A percentile compares a stretch with the other conserved stretches of the same genome.
These are phyloP conservation scores for Cybosia mesomella DNA, from an alignment of 2,888 invertebrate species.

Conservation along the genomic window DNA sequence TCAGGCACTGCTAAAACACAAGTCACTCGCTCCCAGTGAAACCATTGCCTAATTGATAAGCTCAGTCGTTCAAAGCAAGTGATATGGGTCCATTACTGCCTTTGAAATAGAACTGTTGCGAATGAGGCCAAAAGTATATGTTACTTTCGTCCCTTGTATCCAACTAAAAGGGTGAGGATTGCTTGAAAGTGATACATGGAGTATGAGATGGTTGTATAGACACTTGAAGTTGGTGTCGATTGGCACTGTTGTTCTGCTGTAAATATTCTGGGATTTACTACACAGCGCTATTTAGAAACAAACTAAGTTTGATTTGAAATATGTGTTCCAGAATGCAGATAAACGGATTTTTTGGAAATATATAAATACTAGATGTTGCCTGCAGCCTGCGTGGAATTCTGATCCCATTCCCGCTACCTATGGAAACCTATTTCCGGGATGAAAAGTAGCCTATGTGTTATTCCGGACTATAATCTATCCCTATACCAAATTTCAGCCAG, in stretches of 20 bases:
- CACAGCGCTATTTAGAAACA: no score
- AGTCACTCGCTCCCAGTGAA: background rate
- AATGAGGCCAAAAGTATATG: constrained; percentile 11
- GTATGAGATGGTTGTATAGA: background rate
- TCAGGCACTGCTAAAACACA: background rate
- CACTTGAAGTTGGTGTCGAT: background rate
- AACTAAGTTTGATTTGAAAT: no score
- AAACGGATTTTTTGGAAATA: no score
- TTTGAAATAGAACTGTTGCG: constrained; percentile 15
- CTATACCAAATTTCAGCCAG: no score
- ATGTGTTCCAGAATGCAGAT: no score
- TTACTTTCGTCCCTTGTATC: constrained; percentile 6
- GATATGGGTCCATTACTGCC: constrained; percentile 11
- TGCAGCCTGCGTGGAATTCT: no score
- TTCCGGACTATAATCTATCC: no score
- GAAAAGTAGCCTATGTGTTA: no score
- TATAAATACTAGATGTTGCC: no score
- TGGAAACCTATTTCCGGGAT: no score
- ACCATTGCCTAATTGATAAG: constrained; percentile 14
- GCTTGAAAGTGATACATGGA: constrained; percentile 1
- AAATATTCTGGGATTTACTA: background rate
- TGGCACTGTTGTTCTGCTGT: background rate
- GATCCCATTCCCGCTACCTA: no score
- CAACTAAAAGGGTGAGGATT: constrained; percentile 10
- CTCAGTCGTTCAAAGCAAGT: constrained; percentile 12